Evolutionary conservation across 2,797 vertebrate genomes (phyloP).

Genomic region (Acanthurus tractus): DNA sequence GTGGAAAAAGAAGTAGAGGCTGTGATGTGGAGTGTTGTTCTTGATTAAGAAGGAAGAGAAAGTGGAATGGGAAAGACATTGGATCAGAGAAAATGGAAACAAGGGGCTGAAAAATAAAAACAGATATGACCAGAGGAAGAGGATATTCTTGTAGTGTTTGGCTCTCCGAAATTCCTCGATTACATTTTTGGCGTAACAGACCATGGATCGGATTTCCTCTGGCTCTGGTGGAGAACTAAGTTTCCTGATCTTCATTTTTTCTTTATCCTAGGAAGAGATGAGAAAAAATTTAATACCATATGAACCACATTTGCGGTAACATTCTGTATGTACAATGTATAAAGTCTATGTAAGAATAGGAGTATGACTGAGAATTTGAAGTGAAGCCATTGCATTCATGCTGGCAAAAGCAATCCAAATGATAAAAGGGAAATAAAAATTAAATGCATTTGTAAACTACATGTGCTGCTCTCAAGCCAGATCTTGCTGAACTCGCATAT

Average conservation of each 20-base stretch:
- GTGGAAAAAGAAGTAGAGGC: neutral
- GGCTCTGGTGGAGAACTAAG: slow-evolving; percentile 85
- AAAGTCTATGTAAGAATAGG: no score
- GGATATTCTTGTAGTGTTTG: slow-evolving; percentile 99
- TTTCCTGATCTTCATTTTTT: slow-evolving; percentile 91
- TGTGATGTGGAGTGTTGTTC: neutral
- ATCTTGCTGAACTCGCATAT: no score
- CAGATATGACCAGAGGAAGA: slow-evolving; percentile 77
- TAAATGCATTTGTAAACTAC: no score
- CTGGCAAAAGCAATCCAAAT: no score
- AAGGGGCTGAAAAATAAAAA: neutral
- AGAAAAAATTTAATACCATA: neutral
- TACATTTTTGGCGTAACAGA: slow-evolving; percentile 93
- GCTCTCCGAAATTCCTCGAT: slow-evolving; percentile 98
- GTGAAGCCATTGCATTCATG: no score
- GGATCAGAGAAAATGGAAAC: neutral
- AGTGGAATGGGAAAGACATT: neutral
- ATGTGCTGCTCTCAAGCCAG: no score
- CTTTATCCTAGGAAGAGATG: slow-evolving; percentile 87
- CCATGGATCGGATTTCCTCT: slow-evolving; percentile 89
- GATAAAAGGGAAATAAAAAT: no score
- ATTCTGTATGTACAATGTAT: no score
- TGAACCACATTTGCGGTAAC: neutral
- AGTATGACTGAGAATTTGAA: no score
- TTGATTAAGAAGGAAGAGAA: slow-evolving; percentile 1